Conservation (phyloP, 2,797 vertebrate species). For the Cyprinodon diabolis region DNA sequence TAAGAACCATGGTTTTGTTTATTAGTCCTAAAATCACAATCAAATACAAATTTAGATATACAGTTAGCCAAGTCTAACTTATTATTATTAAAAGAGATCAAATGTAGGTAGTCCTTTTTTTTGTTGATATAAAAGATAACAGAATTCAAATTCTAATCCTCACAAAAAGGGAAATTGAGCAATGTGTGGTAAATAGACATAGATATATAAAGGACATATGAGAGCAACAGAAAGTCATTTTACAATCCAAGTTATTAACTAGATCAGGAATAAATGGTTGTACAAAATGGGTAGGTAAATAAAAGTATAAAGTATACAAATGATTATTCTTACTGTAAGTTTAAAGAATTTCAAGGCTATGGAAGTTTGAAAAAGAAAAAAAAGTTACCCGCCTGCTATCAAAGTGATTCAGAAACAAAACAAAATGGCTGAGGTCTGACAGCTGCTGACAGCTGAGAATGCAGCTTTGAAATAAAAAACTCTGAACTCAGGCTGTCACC, state of each 20-base stretch:
- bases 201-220: neutral
- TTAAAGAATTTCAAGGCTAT: neutral
- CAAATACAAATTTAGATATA: too few relatives aligned
- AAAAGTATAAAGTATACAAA: neutral
- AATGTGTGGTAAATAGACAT: neutral
- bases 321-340: neutral
- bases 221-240: neutral
- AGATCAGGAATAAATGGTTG: too few relatives aligned
- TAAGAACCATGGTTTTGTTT: too few relatives aligned
- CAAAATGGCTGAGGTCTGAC: constrained; percentile 19
- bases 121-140: too few relatives aligned
- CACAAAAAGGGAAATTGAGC: neutral
- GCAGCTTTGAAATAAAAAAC: constrained; percentile 14
- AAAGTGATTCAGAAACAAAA: constrained; percentile 14
- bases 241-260: too few relatives aligned
- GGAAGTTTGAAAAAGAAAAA: constrained; percentile 8
- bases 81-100: too few relatives aligned
- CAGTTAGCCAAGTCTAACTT: too few relatives aligned
- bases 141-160: too few relatives aligned
- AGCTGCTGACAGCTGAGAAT: constrained; percentile 36
- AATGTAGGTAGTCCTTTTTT: too few relatives aligned
- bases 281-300: neutral
- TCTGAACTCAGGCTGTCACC: constrained; percentile 40
- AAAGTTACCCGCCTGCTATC: constrained; percentile 18
- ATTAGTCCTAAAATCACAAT: too few relatives aligned